Conservation (phyloP, 2,888 invertebrate species). For the Drosophila leonis region DNA sequence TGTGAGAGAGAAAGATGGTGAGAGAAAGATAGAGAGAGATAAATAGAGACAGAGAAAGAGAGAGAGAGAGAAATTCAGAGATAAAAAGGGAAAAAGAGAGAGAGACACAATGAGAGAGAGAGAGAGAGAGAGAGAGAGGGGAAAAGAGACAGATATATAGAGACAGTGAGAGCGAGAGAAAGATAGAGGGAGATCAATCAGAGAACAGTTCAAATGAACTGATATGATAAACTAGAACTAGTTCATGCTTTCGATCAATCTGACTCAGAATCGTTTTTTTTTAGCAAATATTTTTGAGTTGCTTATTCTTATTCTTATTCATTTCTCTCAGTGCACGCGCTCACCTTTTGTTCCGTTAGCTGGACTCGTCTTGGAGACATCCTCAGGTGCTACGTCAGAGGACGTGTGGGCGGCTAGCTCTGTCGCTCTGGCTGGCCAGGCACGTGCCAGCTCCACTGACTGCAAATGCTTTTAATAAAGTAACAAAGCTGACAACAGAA, state of each 20-base stretch:
- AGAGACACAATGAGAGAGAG: not conserved
- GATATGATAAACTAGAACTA: not conserved
- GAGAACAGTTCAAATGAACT: not conserved
- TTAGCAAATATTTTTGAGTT: no score
- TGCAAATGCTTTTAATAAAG: conserved; percentile 60
- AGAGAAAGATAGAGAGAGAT: not conserved
- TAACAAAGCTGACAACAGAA: conserved; percentile 59
- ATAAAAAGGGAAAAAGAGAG: not conserved
- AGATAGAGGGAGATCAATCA: not conserved
- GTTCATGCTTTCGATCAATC: not conserved
- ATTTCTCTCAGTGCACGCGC: conserved; percentile 20
- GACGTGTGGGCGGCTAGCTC: conserved; percentile 4
- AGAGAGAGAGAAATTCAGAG: not conserved
- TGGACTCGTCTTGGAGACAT: conserved; percentile 21
- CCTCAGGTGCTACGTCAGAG: conserved; percentile 2
- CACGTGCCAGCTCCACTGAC: conserved; percentile 31
- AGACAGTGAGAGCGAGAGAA: not conserved
- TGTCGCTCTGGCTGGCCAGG: conserved; percentile 7
- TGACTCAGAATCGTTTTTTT: no score
- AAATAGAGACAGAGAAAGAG: not conserved
- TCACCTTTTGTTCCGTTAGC: not conserved
- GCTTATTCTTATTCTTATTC: no score
- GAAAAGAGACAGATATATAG: not conserved
- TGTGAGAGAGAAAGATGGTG: conserved; percentile 6
- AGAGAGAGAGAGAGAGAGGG: not conserved